Conservation (phyloP, 1,140 invertebrate species). For the Drosophila yakuba region DNA sequence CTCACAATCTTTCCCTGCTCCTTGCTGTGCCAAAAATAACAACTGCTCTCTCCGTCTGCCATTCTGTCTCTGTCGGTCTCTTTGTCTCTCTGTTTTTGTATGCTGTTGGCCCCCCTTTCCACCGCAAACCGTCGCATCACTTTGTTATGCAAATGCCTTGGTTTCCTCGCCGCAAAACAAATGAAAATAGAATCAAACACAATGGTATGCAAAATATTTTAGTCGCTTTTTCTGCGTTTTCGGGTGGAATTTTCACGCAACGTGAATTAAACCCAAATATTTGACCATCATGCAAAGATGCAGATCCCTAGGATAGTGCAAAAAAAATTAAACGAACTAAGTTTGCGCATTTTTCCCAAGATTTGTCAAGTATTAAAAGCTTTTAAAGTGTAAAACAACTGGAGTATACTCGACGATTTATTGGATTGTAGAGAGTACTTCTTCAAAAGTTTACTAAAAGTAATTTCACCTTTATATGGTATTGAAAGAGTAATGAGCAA, state of each 20-base stretch:
- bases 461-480: no score
- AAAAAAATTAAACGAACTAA: conserved; percentile 1
- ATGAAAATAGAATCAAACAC: conserved; percentile 33
- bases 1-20: neutral
- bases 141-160: conserved; percentile 81
- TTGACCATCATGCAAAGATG: conserved; percentile 17
- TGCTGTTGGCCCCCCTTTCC: neutral
- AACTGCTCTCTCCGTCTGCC: conserved; percentile 26
- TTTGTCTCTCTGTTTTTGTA: conserved; percentile 2
- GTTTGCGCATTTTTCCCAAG: no score
- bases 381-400: no score
- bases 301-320: conserved; percentile 1
- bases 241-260: conserved; percentile 61
- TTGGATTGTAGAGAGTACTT: no score
- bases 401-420: no score
- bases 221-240: conserved; percentile 49
- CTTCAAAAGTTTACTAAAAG: no score
- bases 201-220: conserved; percentile 58
- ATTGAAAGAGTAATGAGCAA: no score
- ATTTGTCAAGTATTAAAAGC: no score
- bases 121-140: conserved; percentile 10
- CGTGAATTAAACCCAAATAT: conserved; percentile 40
- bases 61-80: neutral
- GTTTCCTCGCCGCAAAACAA: conserved; percentile 34
- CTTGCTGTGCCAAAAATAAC: conserved; percentile 73